Evolutionary conservation across 2,888 invertebrate genomes (phyloP).

Genomic region (Troilus luridus): DNA sequence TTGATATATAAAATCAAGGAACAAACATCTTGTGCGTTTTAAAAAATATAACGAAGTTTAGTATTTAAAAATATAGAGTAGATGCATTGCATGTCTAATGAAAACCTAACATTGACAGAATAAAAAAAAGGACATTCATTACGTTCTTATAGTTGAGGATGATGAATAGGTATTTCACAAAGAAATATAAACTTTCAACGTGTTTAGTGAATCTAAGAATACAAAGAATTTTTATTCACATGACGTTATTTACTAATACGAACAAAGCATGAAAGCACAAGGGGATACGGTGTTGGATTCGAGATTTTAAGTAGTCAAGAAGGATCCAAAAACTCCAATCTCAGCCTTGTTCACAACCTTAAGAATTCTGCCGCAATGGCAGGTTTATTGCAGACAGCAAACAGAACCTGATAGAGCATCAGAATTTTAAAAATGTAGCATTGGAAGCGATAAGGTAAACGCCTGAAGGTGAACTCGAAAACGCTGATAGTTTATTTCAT

Average conservation of each 20-base stretch:
- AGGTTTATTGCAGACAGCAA: not conserved
- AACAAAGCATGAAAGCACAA: not conserved
- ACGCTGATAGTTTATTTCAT: conserved; percentile 35
- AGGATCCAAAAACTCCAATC: not conserved
- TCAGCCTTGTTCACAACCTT: not conserved
- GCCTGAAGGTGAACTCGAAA: conserved; percentile 10
- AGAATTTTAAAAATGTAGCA: not conserved
- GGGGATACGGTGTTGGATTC: not conserved
- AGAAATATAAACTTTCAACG: too few relatives aligned
- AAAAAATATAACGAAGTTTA: not conserved
- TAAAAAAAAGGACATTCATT: too few relatives aligned
- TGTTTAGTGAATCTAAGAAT: too few relatives aligned
- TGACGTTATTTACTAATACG: too few relatives aligned
- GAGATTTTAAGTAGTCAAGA: not conserved
- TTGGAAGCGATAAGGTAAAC: not conserved
- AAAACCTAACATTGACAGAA: too few relatives aligned
- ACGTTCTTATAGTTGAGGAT: too few relatives aligned
- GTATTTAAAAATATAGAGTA: not conserved
- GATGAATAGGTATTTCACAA: too few relatives aligned
- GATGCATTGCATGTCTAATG: not conserved
- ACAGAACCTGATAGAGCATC: not conserved
- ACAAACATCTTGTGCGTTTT: too few relatives aligned
- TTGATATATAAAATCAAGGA: not conserved
- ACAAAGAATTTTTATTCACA: too few relatives aligned
- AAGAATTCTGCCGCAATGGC: not conserved